Conservation (phyloP, 2,113 vertebrate species). For the Toxotes jaculatrix region DNA sequence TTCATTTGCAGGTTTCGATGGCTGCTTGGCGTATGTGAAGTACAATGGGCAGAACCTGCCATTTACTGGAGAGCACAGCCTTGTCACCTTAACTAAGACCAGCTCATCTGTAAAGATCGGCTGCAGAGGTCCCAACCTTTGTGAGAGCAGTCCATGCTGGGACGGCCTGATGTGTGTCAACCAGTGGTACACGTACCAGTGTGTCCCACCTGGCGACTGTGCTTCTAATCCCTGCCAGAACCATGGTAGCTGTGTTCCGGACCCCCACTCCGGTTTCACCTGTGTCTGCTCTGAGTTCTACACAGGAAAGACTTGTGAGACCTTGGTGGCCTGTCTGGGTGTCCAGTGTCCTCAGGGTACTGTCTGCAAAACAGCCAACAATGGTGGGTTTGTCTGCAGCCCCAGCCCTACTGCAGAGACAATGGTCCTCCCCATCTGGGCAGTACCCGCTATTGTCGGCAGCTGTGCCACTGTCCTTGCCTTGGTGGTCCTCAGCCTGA, state of each 20-base stretch:
- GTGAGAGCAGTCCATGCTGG: conserved; percentile 93
- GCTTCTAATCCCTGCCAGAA: conserved; percentile 92
- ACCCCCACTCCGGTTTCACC: conserved; percentile 83
- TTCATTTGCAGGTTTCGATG: conserved; percentile 89
- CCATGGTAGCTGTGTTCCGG: conserved; percentile 92
- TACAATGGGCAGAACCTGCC: conserved; percentile 92
- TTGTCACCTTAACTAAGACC: conserved; percentile 87
- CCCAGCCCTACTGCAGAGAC: conserved; percentile 75
- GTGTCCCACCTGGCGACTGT: conserved; percentile 92
- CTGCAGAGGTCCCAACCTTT: conserved; percentile 94
- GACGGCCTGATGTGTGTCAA: conserved; percentile 94
- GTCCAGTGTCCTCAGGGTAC: conserved; percentile 88
- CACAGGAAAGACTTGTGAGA: conserved; percentile 89
- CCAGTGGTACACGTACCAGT: conserved; percentile 94
- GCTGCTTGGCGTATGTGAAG: conserved; percentile 92
- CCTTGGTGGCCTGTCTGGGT: conserved; percentile 90
- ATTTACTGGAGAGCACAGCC: conserved; percentile 89
- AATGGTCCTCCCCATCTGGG: conserved; percentile 93
- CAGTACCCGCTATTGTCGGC: conserved; percentile 95
- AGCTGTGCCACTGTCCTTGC: conserved; percentile 93
- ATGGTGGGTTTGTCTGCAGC: conserved; percentile 87
- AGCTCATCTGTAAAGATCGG: conserved; percentile 91
- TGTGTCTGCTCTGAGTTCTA: conserved; percentile 92
- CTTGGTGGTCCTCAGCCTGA: conserved; percentile 92
- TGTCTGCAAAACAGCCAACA: conserved; percentile 82